phyloP scores from a whole-genome alignment of 2,797 vertebrate genomes.

The Chiloscyllium punctatum region DNA sequence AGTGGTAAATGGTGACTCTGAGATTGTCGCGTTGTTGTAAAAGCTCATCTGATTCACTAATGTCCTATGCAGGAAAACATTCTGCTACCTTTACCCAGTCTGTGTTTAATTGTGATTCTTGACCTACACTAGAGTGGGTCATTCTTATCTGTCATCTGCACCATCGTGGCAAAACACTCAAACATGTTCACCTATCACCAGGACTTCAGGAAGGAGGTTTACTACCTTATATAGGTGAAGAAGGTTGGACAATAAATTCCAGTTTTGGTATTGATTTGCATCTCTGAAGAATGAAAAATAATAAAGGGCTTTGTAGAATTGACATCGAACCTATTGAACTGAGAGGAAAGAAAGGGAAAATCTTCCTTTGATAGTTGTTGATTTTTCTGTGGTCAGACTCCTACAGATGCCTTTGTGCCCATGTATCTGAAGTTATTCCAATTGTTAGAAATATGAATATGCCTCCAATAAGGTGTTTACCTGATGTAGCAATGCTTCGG shows the following conservation, averaged over 20 bases:
- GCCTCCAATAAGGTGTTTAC: too few species aligned
- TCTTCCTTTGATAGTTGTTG: neutral
- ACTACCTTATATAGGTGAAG: neutral
- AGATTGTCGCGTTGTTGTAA: neutral
- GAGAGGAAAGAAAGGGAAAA: neutral
- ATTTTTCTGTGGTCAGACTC: neutral
- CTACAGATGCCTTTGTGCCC: neutral
- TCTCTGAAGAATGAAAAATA: neutral
- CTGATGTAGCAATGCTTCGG: too few species aligned
- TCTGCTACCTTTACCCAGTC: neutral
- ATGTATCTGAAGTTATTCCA: neutral
- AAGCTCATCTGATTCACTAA: neutral
- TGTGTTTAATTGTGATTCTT: neutral
- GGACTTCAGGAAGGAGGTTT: neutral
- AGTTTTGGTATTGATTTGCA: neutral
- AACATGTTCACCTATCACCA: neutral
- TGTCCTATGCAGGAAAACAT: neutral
- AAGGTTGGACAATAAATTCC: neutral
- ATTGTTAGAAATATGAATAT: too few species aligned
- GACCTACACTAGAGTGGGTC: neutral
- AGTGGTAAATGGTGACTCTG: neutral
- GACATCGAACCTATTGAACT: neutral
- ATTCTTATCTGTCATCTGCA: neutral
- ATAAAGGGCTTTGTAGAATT: neutral
- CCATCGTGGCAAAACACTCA: neutral